A percentile compares a stretch with the other conserved stretches of the same genome.
Evolutionary conservation across 1,140 invertebrate species (phyloP).

Genomic region (Lepidurus apus): DNA sequence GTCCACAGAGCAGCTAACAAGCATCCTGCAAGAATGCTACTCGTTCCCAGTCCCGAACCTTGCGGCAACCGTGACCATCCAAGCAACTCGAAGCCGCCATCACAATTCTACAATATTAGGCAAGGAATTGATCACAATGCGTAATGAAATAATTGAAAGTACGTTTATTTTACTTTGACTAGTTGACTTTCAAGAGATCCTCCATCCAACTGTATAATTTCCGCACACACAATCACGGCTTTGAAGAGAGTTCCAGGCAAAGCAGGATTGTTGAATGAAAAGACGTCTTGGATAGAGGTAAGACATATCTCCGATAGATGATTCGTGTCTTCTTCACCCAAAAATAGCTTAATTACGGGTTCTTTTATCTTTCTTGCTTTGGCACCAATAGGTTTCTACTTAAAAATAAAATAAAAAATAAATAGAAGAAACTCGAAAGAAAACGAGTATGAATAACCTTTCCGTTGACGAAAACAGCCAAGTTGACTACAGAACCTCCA

Average conservation of each 20-base stretch:
- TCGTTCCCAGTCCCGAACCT: constrained; percentile 53
- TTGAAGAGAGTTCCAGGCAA: constrained; percentile 50
- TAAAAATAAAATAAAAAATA: not conserved
- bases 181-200: constrained; percentile 45
- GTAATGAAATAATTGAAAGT: not conserved
- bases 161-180: not conserved
- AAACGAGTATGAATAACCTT: constrained; percentile 33
- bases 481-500: constrained; percentile 50
- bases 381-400: constrained; percentile 50
- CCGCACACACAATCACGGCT: constrained; percentile 47
- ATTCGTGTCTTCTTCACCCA: constrained; percentile 40
- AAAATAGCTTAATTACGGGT: constrained; percentile 36
- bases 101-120: constrained; percentile 39
- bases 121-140: not conserved
- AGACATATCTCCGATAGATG: constrained; percentile 39
- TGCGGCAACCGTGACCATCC: constrained; percentile 52
- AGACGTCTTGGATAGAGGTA: constrained; percentile 44
- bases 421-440: not conserved
- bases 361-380: constrained; percentile 44
- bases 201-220: constrained; percentile 43
- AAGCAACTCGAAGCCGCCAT: constrained; percentile 49
- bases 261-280: constrained; percentile 50
- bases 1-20: constrained; percentile 48
- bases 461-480: constrained; percentile 43
- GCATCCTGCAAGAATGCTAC: constrained; percentile 50